phyloP scores from a whole-genome alignment of 2,113 vertebrate genomes.

The Thomomys bottae region DNA sequence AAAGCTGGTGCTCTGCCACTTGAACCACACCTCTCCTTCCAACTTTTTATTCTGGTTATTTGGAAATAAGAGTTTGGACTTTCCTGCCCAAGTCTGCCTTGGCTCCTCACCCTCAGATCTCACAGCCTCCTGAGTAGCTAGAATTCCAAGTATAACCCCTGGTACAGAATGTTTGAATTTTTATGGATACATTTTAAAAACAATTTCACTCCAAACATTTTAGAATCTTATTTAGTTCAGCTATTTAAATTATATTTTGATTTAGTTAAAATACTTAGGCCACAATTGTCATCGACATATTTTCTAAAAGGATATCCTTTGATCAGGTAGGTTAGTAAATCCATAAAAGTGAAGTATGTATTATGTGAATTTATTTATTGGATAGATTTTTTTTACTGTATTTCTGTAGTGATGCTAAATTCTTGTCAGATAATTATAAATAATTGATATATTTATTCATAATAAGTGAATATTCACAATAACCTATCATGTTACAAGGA shows the following conservation, averaged over 20 bases:
- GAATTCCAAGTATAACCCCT: too few species aligned
- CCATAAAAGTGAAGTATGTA: neutral
- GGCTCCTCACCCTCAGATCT: too few species aligned
- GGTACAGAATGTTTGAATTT: neutral
- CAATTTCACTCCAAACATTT: constrained; percentile 30
- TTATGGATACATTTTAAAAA: neutral
- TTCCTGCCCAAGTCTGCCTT: too few species aligned
- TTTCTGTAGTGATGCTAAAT: neutral
- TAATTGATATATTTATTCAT: neutral
- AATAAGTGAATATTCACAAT: too few species aligned
- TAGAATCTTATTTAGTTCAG: neutral
- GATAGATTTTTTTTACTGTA: neutral
- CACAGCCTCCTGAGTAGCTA: too few species aligned
- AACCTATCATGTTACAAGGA: neutral
- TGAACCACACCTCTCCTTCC: too few species aligned
- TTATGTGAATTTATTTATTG: neutral
- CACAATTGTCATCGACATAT: neutral
- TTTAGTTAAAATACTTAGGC: constrained; percentile 48
- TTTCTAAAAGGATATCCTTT: constrained; percentile 2
- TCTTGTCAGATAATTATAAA: neutral
- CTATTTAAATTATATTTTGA: neutral
- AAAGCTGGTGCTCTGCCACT: too few species aligned
- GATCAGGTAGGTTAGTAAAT: neutral
- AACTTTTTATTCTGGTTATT: too few species aligned
- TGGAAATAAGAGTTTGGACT: too few species aligned